These are phyloP conservation scores for Deilephila elpenor DNA, from an alignment of 2,888 invertebrate species.

Conservation along the genomic window DNA sequence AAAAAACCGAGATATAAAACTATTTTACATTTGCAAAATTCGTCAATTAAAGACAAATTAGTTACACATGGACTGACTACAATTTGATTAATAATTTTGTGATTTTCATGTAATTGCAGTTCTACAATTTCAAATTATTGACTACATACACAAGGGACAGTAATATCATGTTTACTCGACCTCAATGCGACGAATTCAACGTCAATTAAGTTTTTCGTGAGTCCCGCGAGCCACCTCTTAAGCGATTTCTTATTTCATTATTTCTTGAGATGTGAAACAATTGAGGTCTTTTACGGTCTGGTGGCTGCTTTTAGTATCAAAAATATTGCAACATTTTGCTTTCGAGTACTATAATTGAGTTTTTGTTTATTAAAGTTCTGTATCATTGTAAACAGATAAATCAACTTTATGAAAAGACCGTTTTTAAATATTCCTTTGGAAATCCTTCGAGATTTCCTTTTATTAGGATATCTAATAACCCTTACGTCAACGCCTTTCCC, in stretches of 20 bases:
- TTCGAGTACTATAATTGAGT: not conserved
- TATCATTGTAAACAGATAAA: too few relatives aligned
- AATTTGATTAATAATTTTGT: not conserved
- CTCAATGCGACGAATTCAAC: not conserved
- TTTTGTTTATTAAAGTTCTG: not conserved
- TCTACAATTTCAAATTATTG: not conserved
- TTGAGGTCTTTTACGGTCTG: not conserved
- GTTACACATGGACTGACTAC: too few relatives aligned
- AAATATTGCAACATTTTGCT: not conserved
- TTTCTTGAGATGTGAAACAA: conserved; percentile 16
- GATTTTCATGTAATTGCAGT: not conserved
- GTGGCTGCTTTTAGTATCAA: not conserved
- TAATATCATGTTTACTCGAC: not conserved
- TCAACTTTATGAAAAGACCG: too few relatives aligned
- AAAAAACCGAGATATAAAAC: too few relatives aligned
- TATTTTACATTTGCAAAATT: too few relatives aligned
- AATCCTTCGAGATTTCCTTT: too few relatives aligned
- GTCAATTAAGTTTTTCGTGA: conserved; percentile 1
- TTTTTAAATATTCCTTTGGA: too few relatives aligned
- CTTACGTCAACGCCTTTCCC: too few relatives aligned
- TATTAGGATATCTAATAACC: too few relatives aligned
- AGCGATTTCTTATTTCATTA: conserved; percentile 23
- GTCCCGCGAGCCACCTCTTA: not conserved
- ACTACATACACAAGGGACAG: not conserved
- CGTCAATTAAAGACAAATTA: too few relatives aligned